A percentile compares a stretch with the other conserved stretches of the same genome.
Evolutionary conservation across 2,797 vertebrate genomes (phyloP).

Genomic region (Tarsius wallacei): DNA sequence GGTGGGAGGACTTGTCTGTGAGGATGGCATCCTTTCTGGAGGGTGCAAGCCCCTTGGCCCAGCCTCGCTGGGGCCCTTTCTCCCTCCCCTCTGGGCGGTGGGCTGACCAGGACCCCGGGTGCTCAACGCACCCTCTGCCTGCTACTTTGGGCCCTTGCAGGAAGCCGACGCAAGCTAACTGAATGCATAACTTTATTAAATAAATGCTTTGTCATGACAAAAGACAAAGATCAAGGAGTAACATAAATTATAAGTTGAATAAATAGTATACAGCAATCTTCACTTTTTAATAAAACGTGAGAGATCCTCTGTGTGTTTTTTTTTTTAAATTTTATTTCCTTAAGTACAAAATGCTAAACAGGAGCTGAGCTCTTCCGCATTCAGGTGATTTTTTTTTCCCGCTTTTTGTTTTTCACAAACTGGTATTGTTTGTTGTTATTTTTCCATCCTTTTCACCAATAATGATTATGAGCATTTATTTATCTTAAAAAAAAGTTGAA

Average conservation of each 20-base stretch:
- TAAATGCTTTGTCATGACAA: slow-evolving; percentile 99
- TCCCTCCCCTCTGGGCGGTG: not conserved
- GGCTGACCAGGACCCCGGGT: not conserved
- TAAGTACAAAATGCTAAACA: slow-evolving; percentile 98
- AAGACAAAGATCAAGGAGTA: slow-evolving; percentile 99
- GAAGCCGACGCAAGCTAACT: slow-evolving; percentile 92
- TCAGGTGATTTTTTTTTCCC: slow-evolving; percentile 91
- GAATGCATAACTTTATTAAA: slow-evolving; percentile 99
- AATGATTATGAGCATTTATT: slow-evolving; percentile 94
- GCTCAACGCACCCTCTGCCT: not conserved
- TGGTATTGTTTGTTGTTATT: slow-evolving; percentile 89
- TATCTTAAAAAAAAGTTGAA: slow-evolving; percentile 77
- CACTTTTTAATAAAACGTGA: slow-evolving; percentile 96
- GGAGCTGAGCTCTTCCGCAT: slow-evolving; percentile 88
- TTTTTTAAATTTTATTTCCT: slow-evolving; percentile 90
- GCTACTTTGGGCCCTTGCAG: slow-evolving; percentile 62
- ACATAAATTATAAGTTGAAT: slow-evolving; percentile 99
- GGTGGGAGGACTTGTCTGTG: fast-evolving
- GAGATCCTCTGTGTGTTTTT: slow-evolving; percentile 87
- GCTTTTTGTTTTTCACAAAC: slow-evolving; percentile 93
- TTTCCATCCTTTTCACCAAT: slow-evolving; percentile 91
- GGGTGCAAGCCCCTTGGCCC: not conserved
- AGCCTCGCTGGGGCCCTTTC: not conserved
- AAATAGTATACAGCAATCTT: slow-evolving; percentile 99
- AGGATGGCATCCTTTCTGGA: not conserved